Base-by-base conservation (phyloP, 2,888 invertebrate species). In the Eupithecia subumbrata region DNA sequence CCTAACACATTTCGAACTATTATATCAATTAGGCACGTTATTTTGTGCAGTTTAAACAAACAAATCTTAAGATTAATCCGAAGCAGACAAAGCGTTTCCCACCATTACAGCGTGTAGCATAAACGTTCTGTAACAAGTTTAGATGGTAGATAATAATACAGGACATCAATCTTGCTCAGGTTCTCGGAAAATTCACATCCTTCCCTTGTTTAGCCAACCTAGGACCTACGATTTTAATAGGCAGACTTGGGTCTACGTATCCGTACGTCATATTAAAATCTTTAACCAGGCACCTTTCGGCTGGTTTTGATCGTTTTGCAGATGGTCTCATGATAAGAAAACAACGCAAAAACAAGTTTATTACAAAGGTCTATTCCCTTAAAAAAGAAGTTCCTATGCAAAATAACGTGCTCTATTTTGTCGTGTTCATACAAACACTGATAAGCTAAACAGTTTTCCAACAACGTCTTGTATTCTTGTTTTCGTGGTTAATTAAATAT, bases 121-220 rank as follows among this genome's bases (percentile, higher is more conserved):
- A 74, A 74, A 74, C 74, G 74, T 22, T 73, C 69, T 30, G 30
- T n/a, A 72, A 66, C 69, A 45, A 12, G 68, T 76, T 40, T 69
- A 69, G 71, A 73, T 71, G 18, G 22, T 52, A 69, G 69, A 73
- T 76, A 74, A 76, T 74, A 40, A 66, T 56, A 74, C 66, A 75
- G 71, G 69, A 70, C 72, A 74, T 77, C 67, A 72, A 77, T 77
- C 74, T 74, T 52, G 76, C 43, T 76, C 76, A 7, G 30, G 43
- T 70, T 74, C 77, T 72, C 14, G 22, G 77, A 77, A 76, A 68
- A 64, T 52, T 66, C 14, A 25, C 43, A 63, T 76, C 69, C 63
- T 72, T 56, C 40, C 25, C 25, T 67, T 68, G 68, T 68, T n/a
- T 52, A 52, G 16, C 18, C 30, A 7, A 25, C 5, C 56, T 22